Evolutionary conservation across 2,113 vertebrate species (phyloP), one percentile per base, ranked within the genome.

Genomic region (Deroptyus accipitrinus): DNA sequence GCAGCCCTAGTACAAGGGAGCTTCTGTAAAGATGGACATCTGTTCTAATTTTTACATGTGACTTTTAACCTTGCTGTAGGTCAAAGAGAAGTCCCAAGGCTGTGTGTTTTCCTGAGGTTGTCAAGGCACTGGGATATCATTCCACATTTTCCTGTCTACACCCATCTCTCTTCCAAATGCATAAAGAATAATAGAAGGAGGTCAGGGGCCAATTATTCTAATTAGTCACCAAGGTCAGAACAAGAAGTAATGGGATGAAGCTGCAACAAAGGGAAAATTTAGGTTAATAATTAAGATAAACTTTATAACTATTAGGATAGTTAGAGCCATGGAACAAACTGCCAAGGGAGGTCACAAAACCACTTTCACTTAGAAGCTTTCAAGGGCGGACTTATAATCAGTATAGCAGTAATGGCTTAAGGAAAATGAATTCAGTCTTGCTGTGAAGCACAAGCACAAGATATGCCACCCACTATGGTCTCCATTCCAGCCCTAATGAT

Each of bases 241-340:
- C 41, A 84, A 91, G 79, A 95, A 95, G 68, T 90, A 96, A 93
- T 77, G 91, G 78, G 72, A 94, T 70, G 94, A 95, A 72, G 90
- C 51, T 81, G 61, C 57, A 97, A 96, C 95, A 97, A 96, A 97
- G 83, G 86, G 68, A 57, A 97, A 93, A 97, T 96, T 96, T 95
- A 95, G 97, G 83, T 95, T 96, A 96, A 97, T 95, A 88, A 94
- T 96, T 95, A 96, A 97, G 96, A 93, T 72, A 97, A 97, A 96
- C 88, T 95, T 97, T 93, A 86, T 96, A 97, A 97, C 91, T 96
- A 95, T 92, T 95, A 96, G 83, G 91, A 93, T 64, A 94, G 94
- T 78, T 96, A 92, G 23, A 97, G 89, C 78, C 78, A 75, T 75
- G 78, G 93, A 97, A 94, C 48, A 95, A 89, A 93, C 96, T 95